Base-by-base conservation (phyloP, 2,113 vertebrate species). In the Sinocyclocheilus rhinocerous region DNA sequence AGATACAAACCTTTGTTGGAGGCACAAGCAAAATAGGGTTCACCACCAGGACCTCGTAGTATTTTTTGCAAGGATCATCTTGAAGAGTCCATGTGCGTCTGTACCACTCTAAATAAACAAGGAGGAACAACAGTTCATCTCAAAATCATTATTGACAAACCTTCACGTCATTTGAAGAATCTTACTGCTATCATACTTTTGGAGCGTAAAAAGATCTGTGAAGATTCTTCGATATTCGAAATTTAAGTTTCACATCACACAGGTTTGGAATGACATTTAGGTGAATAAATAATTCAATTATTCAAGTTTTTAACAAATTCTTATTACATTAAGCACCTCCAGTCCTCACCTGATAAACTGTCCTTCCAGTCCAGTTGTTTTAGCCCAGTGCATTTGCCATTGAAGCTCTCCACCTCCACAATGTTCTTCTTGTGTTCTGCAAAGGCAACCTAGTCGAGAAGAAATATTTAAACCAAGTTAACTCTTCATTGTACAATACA, bases 31-130 rank as follows among this genome's bases (percentile, higher is more conserved):
- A 92, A 84, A 97, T 87, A 0, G 98, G 98, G 90, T 97, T 96
- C 84, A 99, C 95, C n/a, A 98, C 7, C 5, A 99, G 87, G 18
- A 92, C 91, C 90, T 99, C 96, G 33, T 97, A 97, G 88, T 98
- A 98, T 81, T 92, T 95, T 91, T 96, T 95, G 91, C 98, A 99
- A 2, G 97, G 95, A 89, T 98, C 98, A 1, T 97, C 97, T 90
- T 96, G 96, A 78, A 96, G 91, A 0, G 96, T 97, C 94, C 89
- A 96, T 0, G 95, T 95, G 79, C 92, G 95, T 93, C 95, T 95
- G 83, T 93, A 86, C 96, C 95, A 96, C 87, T 98, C 98, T 99
- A 86, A 22, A 89, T 61, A 36, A 36, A 36, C 6, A 87, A 12
- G 13, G 8, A 50, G 20, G 8, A 2, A 69, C 26, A 79, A 3